Conservation (phyloP, 2,888 invertebrate species). For the Nymphalis c-album region DNA sequence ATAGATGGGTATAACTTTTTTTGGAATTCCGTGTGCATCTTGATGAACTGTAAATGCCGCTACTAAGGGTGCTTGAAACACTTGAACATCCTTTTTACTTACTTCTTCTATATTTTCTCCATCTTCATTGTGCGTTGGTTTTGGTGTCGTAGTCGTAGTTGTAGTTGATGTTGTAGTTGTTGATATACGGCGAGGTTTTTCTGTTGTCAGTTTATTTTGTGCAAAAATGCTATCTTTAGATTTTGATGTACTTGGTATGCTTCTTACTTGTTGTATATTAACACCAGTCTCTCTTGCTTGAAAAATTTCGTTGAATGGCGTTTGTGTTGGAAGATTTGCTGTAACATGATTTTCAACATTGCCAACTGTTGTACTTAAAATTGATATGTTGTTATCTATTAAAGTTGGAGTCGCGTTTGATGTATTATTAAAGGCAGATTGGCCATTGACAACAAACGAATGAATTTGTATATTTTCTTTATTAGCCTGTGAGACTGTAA, state of each 20-base stretch:
- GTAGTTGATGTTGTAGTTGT: conserved; percentile 67
- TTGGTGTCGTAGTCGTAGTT: conserved; percentile 83
- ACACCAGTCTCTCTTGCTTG: conserved; percentile 63
- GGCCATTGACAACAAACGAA: conserved; percentile 79
- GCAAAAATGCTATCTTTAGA: conserved; percentile 34
- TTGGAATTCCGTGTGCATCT: conserved; percentile 89
- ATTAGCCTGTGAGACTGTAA: conserved; percentile 42
- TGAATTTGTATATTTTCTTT: conserved; percentile 73
- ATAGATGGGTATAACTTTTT: conserved; percentile 88
- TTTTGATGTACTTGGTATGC: conserved; percentile 58
- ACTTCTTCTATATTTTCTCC: conserved; percentile 86
- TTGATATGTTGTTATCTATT: conserved; percentile 69
- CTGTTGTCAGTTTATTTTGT: conserved; percentile 47
- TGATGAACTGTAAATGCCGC: conserved; percentile 93
- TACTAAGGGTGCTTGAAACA: conserved; percentile 90
- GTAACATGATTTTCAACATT: conserved; percentile 75
- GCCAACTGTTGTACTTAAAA: conserved; percentile 69
- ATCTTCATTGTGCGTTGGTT: conserved; percentile 85
- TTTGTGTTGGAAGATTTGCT: conserved; percentile 63
- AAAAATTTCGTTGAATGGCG: conserved; percentile 69
- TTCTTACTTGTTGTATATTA: conserved; percentile 69
- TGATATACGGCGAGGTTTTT: conserved; percentile 34
- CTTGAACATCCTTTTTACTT: conserved; percentile 87
- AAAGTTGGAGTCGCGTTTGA: conserved; percentile 59
- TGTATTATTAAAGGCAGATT: conserved; percentile 65